phyloP scores from a whole-genome alignment of 2,113 vertebrate species.

The Embiotoca jacksoni region DNA sequence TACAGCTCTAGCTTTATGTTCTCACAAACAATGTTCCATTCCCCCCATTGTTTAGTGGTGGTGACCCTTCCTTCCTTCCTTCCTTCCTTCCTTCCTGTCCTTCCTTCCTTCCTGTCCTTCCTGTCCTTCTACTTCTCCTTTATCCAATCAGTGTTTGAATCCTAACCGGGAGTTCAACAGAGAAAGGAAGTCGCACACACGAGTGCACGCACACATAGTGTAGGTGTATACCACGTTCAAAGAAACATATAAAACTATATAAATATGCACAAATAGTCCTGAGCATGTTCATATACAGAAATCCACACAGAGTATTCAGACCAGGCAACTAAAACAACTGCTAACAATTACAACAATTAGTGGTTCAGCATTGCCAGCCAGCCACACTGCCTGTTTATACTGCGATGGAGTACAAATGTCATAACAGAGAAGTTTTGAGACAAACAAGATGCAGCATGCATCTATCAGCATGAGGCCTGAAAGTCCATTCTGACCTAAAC shows the following conservation, averaged over 20 bases:
- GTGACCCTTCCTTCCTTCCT: not conserved
- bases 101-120: not conserved
- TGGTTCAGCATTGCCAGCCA: slow-evolving; percentile 94
- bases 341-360: slow-evolving; percentile 98
- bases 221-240: slow-evolving; percentile 6
- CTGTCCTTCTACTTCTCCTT: slow-evolving; percentile 89
- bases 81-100: not conserved
- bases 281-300: slow-evolving; percentile 1
- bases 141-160: slow-evolving; percentile 95
- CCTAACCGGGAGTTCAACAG: slow-evolving; percentile 93
- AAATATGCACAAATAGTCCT: slow-evolving; percentile 37
- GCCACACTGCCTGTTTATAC: slow-evolving; percentile 95
- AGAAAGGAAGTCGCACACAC: slow-evolving; percentile 87
- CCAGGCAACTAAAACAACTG: slow-evolving; percentile 90
- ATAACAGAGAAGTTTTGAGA: slow-evolving; percentile 97
- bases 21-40: too few species aligned
- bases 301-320: slow-evolving; percentile 71
- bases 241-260: slow-evolving; percentile 75
- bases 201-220: too few species aligned
- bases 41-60: too few species aligned
- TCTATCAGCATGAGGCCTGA: slow-evolving; percentile 60
- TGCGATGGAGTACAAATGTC: slow-evolving; percentile 97
- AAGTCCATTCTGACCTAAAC: slow-evolving; percentile 10
- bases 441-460: slow-evolving; percentile 93
- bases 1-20: too few species aligned